Evolutionary conservation across 2,797 vertebrate genomes (phyloP).

Genomic region (Botia almorhae): DNA sequence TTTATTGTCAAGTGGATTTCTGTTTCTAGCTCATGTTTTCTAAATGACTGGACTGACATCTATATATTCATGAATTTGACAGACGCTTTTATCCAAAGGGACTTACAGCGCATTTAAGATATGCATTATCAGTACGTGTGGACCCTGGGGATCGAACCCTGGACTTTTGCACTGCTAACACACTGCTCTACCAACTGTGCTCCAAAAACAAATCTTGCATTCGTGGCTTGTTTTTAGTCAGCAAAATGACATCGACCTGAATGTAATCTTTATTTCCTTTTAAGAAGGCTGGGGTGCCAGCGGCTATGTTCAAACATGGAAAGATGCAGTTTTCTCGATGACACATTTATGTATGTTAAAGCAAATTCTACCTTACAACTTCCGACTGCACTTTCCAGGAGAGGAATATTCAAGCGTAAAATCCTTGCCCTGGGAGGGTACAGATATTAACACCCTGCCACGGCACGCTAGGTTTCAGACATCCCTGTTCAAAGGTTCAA

Average conservation of each 20-base stretch:
- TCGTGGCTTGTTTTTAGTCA: not conserved
- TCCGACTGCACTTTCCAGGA: conserved; percentile 23
- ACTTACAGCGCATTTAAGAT: not conserved
- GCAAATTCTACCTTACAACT: conserved; percentile 16
- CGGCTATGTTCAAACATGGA: not conserved
- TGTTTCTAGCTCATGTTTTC: conserved; percentile 1
- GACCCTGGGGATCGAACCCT: too few relatives aligned
- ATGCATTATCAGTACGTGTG: too few relatives aligned
- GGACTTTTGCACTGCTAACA: not conserved
- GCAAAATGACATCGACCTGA: not conserved
- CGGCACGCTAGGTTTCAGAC: conserved; percentile 25
- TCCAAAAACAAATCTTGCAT: not conserved
- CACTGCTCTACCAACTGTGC: too few relatives aligned
- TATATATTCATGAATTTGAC: not conserved
- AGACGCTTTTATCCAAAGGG: not conserved
- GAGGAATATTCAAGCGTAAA: conserved; percentile 39
- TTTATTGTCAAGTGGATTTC: conserved; percentile 23
- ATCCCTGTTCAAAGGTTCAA: conserved; percentile 34
- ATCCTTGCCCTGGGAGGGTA: conserved; percentile 30
- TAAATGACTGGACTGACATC: not conserved
- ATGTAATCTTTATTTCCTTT: not conserved
- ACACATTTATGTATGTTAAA: conserved; percentile 19
- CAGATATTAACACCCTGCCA: conserved; percentile 37
- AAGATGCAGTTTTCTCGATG: conserved; percentile 1
- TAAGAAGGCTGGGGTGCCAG: not conserved